These are phyloP conservation scores for Serripes groenlandicus DNA, from an alignment of 2,888 invertebrate genomes.

Conservation along the genomic window DNA sequence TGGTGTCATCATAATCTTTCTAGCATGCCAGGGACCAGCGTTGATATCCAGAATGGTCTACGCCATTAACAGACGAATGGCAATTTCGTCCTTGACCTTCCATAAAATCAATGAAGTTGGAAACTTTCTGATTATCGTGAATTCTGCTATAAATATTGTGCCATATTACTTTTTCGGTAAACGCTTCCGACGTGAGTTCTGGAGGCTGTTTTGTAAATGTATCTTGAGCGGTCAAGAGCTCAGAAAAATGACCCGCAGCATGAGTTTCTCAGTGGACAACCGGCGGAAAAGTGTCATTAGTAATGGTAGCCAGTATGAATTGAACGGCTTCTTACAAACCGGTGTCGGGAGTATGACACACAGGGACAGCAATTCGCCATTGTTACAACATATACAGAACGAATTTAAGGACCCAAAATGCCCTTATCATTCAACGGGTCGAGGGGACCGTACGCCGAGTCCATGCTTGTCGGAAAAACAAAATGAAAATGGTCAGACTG, in stretches of 20 bases:
- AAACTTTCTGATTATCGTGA: conserved; percentile 85
- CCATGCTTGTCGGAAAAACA: not conserved
- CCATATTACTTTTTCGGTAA: conserved; percentile 86
- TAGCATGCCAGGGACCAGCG: conserved; percentile 86
- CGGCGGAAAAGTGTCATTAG: conserved; percentile 66
- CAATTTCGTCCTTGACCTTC: conserved; percentile 66
- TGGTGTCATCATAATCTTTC: conserved; percentile 85
- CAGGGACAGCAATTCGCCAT: conserved; percentile 54
- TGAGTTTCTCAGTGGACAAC: conserved; percentile 78
- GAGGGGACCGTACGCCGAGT: conserved; percentile 9
- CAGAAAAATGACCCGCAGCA: conserved; percentile 72
- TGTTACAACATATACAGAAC: conserved; percentile 29
- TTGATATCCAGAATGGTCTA: conserved; percentile 85
- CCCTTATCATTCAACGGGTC: not conserved
- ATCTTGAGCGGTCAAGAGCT: conserved; percentile 77
- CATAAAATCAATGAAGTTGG: conserved; percentile 84
- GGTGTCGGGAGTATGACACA: conserved; percentile 22
- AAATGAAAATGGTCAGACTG: conserved; percentile 1
- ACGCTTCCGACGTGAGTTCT: conserved; percentile 84
- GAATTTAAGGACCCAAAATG: conserved; percentile 17
- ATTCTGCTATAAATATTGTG: conserved; percentile 86
- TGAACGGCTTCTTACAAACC: conserved; percentile 57
- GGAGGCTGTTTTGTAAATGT: conserved; percentile 82
- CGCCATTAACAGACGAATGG: conserved; percentile 76
- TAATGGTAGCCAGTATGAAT: conserved; percentile 54